phyloP scores from a whole-genome alignment of 2,888 invertebrate species.

The Cerceris rybyensis region DNA sequence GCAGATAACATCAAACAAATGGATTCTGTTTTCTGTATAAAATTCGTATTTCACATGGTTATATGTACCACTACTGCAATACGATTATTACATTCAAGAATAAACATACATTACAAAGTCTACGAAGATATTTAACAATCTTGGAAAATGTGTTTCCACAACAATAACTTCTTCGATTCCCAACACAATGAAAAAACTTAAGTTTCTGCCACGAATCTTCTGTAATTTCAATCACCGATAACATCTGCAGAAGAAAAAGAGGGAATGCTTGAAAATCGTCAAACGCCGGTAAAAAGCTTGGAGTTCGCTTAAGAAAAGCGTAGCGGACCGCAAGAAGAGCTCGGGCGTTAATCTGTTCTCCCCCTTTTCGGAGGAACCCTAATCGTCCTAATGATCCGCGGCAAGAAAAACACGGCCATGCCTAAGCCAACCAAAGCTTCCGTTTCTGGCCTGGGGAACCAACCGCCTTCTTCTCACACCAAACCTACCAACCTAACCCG shows the following conservation, averaged over 20 bases:
- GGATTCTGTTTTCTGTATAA: no score
- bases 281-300: conserved; percentile 29
- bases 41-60: no score
- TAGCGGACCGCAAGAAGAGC: conserved; percentile 60
- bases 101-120: no score
- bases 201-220: no score
- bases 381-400: conserved; percentile 81
- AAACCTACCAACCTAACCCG: conserved; percentile 70
- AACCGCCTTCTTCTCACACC: conserved; percentile 71
- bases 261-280: conserved; percentile 29
- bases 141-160: no score
- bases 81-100: no score
- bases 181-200: no score
- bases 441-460: conserved; percentile 70
- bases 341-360: conserved; percentile 76
- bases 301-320: conserved; percentile 57
- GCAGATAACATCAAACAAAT: no score
- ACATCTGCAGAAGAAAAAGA: neutral
- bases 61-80: no score
- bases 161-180: no score
- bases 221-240: no score
- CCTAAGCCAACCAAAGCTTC: conserved; percentile 78
- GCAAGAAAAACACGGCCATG: conserved; percentile 80
- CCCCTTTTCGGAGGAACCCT: conserved; percentile 78
- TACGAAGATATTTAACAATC: no score